A percentile compares a stretch with the other conserved stretches of the same genome.
Evolutionary conservation across 2,113 vertebrate genomes (phyloP).

Genomic region (Casuarius casuarius): DNA sequence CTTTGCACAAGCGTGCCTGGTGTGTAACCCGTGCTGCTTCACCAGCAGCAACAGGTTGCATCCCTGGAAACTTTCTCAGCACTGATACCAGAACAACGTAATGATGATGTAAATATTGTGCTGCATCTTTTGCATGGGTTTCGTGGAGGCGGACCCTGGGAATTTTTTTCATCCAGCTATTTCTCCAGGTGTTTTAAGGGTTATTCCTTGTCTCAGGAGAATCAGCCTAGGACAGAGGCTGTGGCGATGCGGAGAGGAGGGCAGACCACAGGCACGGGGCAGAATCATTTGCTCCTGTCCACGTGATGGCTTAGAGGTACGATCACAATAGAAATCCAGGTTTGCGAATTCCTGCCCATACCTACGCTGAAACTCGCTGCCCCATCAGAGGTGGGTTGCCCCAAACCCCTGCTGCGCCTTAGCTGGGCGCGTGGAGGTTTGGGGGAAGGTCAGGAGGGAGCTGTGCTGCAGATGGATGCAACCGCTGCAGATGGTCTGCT

Average conservation of each 20-base stretch:
- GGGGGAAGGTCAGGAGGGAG: not conserved
- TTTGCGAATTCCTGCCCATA: not conserved
- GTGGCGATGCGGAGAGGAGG: not conserved
- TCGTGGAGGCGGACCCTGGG: too few species aligned
- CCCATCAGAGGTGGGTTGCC: not conserved
- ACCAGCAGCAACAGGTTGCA: fast-evolving
- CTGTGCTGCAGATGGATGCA: not conserved
- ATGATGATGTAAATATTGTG: not conserved
- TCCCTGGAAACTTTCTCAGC: fast-evolving
- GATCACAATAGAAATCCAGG: not conserved
- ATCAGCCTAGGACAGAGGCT: fast-evolving
- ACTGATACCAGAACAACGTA: fast-evolving
- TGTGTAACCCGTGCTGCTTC: fast-evolving
- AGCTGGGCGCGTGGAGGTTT: fast-evolving
- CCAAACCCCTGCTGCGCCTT: fast-evolving
- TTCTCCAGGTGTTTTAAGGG: not conserved
- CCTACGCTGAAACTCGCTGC: not conserved
- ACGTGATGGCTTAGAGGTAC: not conserved
- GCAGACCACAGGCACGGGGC: not conserved
- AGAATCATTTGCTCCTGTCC: not conserved
- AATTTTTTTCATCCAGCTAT: not conserved
- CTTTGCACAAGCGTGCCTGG: fast-evolving
- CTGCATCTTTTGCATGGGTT: not conserved
- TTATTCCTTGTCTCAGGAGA: not conserved
- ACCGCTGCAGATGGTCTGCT: not conserved